These are phyloP conservation scores for Otis tarda DNA, from an alignment of 2,113 vertebrate genomes.

Conservation along the genomic window DNA sequence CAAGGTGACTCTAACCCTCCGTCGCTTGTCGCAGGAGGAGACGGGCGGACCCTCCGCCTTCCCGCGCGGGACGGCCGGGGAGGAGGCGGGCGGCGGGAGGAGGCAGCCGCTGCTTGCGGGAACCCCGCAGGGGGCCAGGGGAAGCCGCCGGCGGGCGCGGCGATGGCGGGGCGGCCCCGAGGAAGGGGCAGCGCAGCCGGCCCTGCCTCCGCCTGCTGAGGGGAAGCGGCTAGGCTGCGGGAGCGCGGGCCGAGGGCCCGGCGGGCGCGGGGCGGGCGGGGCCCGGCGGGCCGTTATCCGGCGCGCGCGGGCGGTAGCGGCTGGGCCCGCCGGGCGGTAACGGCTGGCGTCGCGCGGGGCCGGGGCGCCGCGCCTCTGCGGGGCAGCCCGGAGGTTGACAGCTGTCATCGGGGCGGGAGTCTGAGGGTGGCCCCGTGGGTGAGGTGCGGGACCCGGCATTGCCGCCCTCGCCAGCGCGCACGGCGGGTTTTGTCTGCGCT, in stretches of 20 bases:
- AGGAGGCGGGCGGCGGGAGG: neutral
- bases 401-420: slow-evolving; percentile 21
- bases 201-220: neutral
- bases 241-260: neutral
- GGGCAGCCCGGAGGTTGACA: neutral
- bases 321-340: neutral
- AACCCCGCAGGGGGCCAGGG: neutral
- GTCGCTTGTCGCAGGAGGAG: slow-evolving; percentile 40
- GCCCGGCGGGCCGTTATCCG: neutral
- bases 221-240: neutral
- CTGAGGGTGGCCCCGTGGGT: neutral
- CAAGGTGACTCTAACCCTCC: slow-evolving; percentile 90
- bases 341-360: neutral
- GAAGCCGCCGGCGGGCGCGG: neutral
- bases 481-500: neutral
- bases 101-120: neutral
- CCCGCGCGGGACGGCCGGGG: neutral
- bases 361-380: neutral
- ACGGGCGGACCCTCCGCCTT: neutral
- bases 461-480: neutral
- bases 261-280: neutral
- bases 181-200: neutral
- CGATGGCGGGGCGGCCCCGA: neutral
- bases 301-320: neutral
- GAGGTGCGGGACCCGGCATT: neutral